Base-by-base conservation (phyloP, 2,888 invertebrate genomes). In the Parascotia fuliginaria region DNA sequence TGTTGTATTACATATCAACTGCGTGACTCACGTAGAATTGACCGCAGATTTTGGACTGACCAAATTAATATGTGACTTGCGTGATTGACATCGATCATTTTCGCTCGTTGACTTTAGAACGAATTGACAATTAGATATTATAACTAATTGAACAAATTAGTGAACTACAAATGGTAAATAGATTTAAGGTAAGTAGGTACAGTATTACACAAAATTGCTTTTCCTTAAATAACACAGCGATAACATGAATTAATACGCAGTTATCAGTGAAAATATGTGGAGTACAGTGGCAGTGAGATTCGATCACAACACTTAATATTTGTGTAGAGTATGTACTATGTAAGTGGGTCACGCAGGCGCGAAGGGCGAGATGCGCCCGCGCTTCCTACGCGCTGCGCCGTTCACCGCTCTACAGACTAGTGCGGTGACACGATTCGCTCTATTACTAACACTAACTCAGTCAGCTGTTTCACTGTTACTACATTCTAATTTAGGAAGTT, bases 331-430 rank as follows among this genome's bases (percentile, higher is more conserved):
- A 57, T 47, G 24, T 13, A 22, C 28, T 14, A 34, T 27, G 68
- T 70, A 85, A 81, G 76, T 85, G 67, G 84, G 85, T 85, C 84
- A 83, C 70, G 50, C 73, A 60, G 60, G 71, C 74, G 70, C 77
- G 82, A 80, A 81, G 81, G 81, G 83, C 83, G 81, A 73, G 80
- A 80, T 81, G 83, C 82, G 77, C 77, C 70, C 64, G 75, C 77
- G 81, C 80, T 78, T 79, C 81, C 83, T 83, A 81, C 81, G 79
- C 77, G 61, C 60, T 69, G 60, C 77, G 63, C 60, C 70, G 59
- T 64, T 67, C 65, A 60, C 65, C 49, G 52, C 51, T 55, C 55
- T 39, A 39, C 11, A 47, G 45, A 36, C 64, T 70, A 71, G 76
- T 72, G 74, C 40, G 60, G 74, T 52, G 66, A 67, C 66, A 69